Conservation (phyloP, 2,113 vertebrate species). For the Rhynchopsitta pachyrhyncha region DNA sequence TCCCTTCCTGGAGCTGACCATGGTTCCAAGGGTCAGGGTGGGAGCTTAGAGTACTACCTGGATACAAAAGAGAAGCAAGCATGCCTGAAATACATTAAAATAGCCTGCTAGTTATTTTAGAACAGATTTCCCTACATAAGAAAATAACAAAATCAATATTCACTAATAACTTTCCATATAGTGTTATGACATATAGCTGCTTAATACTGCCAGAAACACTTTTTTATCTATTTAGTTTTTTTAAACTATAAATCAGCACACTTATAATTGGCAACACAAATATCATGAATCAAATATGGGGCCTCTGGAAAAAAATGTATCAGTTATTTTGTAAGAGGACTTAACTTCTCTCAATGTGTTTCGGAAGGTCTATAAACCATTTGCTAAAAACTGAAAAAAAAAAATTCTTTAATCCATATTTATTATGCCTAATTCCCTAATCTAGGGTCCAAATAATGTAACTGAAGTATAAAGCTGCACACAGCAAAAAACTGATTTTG, state of each 20-base stretch:
- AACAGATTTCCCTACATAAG: neutral
- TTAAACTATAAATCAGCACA: neutral
- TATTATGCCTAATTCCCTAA: neutral
- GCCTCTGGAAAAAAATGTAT: neutral
- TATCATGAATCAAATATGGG: neutral
- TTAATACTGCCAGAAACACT: neutral
- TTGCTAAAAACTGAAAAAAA: neutral
- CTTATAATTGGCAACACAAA: neutral
- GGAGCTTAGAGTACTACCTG: neutral
- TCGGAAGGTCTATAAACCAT: neutral
- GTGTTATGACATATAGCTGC: neutral
- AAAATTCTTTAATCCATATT: neutral
- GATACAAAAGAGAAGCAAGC: neutral
- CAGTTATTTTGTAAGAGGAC: neutral
- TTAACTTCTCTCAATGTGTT: neutral
- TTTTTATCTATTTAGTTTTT: neutral
- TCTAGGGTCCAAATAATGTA: neutral
- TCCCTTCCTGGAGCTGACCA: neutral
- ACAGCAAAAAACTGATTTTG: neutral
- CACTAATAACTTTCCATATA: neutral
- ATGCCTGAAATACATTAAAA: neutral
- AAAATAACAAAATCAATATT: neutral
- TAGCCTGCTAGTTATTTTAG: neutral
- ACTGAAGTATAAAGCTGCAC: neutral
- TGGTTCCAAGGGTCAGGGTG: fast-evolving